phyloP scores from a whole-genome alignment of 2,797 vertebrate genomes.

The Streptopelia turtur region DNA sequence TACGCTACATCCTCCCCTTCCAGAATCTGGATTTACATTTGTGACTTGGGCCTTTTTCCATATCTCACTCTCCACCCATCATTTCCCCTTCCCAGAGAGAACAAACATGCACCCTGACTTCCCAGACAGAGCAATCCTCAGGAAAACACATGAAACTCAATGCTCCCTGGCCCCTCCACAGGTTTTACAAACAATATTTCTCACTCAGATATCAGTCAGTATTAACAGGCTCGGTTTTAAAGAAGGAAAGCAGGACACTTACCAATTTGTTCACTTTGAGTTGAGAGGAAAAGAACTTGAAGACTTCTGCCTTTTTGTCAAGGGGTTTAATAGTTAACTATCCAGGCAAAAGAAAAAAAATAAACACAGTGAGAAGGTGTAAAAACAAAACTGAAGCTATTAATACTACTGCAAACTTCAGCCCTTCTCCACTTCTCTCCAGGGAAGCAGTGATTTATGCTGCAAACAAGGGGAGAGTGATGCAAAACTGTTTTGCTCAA shows the following conservation, averaged over 20 bases:
- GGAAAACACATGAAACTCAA: neutral
- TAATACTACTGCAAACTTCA: neutral
- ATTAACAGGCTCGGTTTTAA: neutral
- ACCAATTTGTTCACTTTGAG: conserved; percentile 93
- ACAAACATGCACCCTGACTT: neutral
- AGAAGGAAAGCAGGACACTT: conserved; percentile 32
- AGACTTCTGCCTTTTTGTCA: conserved; percentile 93
- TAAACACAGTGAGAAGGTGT: neutral
- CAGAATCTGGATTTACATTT: neutral
- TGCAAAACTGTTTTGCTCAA: neutral
- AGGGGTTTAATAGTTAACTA: conserved; percentile 93
- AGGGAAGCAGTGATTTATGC: neutral
- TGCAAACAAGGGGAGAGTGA: neutral
- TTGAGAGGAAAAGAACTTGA: conserved; percentile 94
- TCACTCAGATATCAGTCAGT: neutral
- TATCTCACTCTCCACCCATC: neutral
- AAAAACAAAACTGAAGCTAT: neutral
- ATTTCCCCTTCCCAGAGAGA: neutral
- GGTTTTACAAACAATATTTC: neutral
- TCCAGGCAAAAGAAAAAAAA: neutral
- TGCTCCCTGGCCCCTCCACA: neutral
- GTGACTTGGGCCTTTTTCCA: neutral
- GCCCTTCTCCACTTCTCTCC: neutral
- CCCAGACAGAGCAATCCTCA: neutral
- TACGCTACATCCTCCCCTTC: fast-evolving